These are phyloP conservation scores for Leptodactylus fuscus DNA, from an alignment of 2,113 vertebrate species.

Conservation along the genomic window DNA sequence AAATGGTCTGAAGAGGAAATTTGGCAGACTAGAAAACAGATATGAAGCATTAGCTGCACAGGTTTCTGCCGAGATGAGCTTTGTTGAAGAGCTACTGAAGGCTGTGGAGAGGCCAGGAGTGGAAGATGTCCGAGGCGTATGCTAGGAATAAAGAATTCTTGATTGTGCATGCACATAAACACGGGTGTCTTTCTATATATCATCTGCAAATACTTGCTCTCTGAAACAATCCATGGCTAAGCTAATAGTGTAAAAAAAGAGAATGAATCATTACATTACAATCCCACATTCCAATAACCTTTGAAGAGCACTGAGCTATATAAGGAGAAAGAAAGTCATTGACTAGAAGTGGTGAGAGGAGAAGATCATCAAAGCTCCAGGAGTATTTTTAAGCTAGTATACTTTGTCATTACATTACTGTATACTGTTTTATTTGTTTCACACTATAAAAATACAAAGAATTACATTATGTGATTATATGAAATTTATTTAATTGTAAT, in stretches of 20 bases:
- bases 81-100: slow-evolving; percentile 92
- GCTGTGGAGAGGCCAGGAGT: slow-evolving; percentile 76
- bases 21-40: slow-evolving; percentile 90
- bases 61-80: slow-evolving; percentile 89
- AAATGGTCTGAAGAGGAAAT: slow-evolving; percentile 86
- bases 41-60: slow-evolving; percentile 90
- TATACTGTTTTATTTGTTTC: not conserved
- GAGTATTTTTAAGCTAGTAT: not conserved
- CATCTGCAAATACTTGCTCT: not conserved
- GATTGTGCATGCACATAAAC: not conserved
- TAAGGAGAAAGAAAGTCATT: not conserved
- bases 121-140: not conserved
- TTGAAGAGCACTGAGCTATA: not conserved
- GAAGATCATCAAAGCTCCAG: not conserved
- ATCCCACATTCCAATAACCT: not conserved
- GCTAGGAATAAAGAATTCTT: not conserved
- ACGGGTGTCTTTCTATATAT: not conserved
- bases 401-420: not conserved
- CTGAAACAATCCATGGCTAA: not conserved
- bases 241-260: not conserved
- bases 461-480: not conserved
- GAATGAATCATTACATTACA: not conserved
- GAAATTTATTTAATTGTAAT: not conserved
- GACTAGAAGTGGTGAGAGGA: not conserved
- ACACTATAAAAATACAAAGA: not conserved